These are phyloP conservation scores for Neomorphus geoffroyi DNA, from an alignment of 2,797 vertebrate species.

Conservation along the genomic window DNA sequence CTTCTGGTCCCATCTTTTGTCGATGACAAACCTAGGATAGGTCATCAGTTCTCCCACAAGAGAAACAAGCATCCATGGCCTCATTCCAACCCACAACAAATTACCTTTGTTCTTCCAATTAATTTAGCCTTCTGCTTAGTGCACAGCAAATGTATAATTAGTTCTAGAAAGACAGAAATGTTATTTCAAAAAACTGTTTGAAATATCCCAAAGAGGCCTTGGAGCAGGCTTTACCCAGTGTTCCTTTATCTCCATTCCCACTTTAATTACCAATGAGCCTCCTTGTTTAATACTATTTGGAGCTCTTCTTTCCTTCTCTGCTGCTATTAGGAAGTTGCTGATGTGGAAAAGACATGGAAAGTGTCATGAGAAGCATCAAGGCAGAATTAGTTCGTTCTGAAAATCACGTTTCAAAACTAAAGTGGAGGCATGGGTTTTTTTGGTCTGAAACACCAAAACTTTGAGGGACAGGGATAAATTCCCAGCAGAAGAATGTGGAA, in stretches of 20 bases:
- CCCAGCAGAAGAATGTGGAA: neutral
- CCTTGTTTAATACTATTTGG: conserved; percentile 50
- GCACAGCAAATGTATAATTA: conserved; percentile 40
- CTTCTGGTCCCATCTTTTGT: neutral
- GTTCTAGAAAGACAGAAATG: conserved; percentile 37
- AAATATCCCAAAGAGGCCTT: conserved; percentile 54
- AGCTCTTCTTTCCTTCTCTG: neutral
- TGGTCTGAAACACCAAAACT: neutral
- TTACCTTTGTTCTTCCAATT: conserved; percentile 66
- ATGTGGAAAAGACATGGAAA: conserved; percentile 8
- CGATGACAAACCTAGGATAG: neutral
- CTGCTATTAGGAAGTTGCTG: conserved; percentile 16
- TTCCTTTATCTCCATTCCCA: conserved; percentile 2
- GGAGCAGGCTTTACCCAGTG: neutral
- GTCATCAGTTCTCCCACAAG: neutral
- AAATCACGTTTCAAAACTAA: neutral
- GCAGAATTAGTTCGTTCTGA: neutral
- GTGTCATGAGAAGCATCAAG: neutral
- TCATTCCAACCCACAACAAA: conserved; percentile 37
- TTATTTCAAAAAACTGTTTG: conserved; percentile 44
- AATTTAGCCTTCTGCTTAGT: conserved; percentile 60
- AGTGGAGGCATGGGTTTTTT: neutral
- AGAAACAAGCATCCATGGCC: neutral
- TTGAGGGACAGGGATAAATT: neutral
- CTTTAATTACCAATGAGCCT: conserved; percentile 41